Evolutionary conservation across 2,797 vertebrate species (phyloP), one percentile per base, ranked within the genome.

Genomic region (Holocentrus rufus): DNA sequence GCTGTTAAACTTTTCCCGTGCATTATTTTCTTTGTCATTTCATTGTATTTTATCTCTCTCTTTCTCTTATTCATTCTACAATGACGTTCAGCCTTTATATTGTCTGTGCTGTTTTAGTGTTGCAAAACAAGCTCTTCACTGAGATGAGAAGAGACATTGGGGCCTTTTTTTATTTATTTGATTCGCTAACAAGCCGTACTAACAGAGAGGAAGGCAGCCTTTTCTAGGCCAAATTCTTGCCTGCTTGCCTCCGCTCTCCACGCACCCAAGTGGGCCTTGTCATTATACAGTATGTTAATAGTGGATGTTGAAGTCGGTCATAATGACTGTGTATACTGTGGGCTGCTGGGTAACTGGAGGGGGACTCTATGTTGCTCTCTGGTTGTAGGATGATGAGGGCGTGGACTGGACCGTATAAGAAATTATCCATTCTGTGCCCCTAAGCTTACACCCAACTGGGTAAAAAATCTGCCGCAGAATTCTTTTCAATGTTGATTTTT

Each of bases 181-280:
- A 68, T 77, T 65, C 64, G 15, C 47, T 83, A 87, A 87, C 58
- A 60, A 83, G 67, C 57, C 27, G 15, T 13, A 47, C 49, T n/a
- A 23, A 70, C n/a, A 80, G 46, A 64, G 17, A 55, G 47, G 27
- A 18, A 14, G 1, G 10, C 65, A 60, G 66, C 27, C 4, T 62
- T 88, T 88, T 87, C 65, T 80, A 69, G 67, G 86, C 65, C 85
- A 83, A 58, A 76, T 75, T 70, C 31, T 27, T 69, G 31, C 31
- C 54, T 8, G 36, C 50, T 46, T 67, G 42, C 52, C 30, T 56
- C 25, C 10, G 7, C 39, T 54, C 13, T 49, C 36, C 39, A 52
- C 18, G 44, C 57, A 67, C 50, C 46, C 23, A 34, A 60, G 67
- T 67, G 57, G 68, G 27, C 57, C 46, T 75, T 34, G 22, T 85